These are phyloP conservation scores for Sebastes cheni DNA, from an alignment of 2,797 vertebrate genomes.

Conservation along the genomic window DNA sequence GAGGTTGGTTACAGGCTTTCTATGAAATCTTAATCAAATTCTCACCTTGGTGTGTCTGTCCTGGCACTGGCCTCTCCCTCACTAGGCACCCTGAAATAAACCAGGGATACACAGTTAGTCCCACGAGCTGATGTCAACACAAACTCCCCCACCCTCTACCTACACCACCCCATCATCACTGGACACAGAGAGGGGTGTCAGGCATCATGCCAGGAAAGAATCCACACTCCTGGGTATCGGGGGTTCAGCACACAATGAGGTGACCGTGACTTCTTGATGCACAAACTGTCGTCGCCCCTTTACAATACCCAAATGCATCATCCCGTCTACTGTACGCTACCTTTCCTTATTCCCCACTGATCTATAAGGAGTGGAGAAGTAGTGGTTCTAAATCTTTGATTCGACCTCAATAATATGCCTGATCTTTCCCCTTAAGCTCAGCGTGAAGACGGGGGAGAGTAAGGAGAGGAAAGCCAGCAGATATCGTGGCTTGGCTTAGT, in stretches of 20 bases:
- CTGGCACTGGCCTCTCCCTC: slow-evolving; percentile 96
- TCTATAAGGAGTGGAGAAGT: slow-evolving; percentile 20
- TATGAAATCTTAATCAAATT: slow-evolving; percentile 37
- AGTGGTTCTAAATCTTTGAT: background rate
- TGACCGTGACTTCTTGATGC: slow-evolving; percentile 29
- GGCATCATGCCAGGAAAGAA: slow-evolving; percentile 78
- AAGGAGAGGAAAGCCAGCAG: slow-evolving; percentile 65
- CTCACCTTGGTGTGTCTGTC: slow-evolving; percentile 95
- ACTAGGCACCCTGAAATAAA: slow-evolving; percentile 94
- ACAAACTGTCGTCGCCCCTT: slow-evolving; percentile 19
- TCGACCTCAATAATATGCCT: slow-evolving; percentile 4
- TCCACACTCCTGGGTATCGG: slow-evolving; percentile 65
- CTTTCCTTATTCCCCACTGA: slow-evolving; percentile 68
- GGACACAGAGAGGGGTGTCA: slow-evolving; percentile 65
- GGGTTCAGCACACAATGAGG: slow-evolving; percentile 67
- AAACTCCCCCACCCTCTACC: background rate
- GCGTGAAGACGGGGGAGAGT: slow-evolving; percentile 41
- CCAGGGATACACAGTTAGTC: slow-evolving; percentile 62
- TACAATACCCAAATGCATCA: slow-evolving; percentile 41
- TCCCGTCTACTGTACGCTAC: slow-evolving; percentile 26
- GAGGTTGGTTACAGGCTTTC: background rate
- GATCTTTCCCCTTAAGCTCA: slow-evolving; percentile 25
- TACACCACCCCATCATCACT: slow-evolving; percentile 44
- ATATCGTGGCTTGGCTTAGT: slow-evolving; percentile 57
- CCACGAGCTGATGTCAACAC: background rate